phyloP scores from a whole-genome alignment of 1,140 invertebrate genomes.

The Oreohelix idahoensis region DNA sequence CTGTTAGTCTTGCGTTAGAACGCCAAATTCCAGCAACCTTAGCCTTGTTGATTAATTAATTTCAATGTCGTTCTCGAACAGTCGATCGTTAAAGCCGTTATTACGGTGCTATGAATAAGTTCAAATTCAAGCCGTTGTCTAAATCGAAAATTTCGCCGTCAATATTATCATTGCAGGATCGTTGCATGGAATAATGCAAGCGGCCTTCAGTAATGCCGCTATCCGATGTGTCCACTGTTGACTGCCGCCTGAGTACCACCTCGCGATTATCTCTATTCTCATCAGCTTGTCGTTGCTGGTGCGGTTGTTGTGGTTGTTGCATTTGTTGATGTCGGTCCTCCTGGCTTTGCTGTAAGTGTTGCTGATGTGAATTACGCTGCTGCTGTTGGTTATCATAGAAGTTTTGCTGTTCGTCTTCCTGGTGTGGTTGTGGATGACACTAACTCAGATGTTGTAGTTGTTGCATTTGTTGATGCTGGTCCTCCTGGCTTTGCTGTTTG shows the following conservation, averaged over 20 bases:
- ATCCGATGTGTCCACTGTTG: slow-evolving; percentile 57
- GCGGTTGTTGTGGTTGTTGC: background rate
- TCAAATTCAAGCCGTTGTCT: no score
- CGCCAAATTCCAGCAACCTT: no score
- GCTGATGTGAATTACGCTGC: background rate
- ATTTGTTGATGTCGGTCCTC: background rate
- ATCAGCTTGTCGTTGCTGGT: background rate
- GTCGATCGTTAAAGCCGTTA: no score
- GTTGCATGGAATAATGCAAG: background rate
- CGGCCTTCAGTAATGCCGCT: slow-evolving; percentile 55
- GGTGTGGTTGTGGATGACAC: background rate
- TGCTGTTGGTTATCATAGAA: background rate
- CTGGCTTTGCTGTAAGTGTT: background rate
- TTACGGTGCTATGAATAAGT: no score
- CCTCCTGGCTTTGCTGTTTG: background rate
- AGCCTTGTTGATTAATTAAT: no score
- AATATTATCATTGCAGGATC: background rate
- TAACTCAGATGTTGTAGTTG: background rate
- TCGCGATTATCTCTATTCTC: background rate
- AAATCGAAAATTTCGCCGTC: background rate
- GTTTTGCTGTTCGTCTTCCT: background rate
- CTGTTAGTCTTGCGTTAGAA: no score
- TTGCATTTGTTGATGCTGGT: no score
- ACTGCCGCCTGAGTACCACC: slow-evolving; percentile 42
- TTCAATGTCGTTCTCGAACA: no score